phyloP scores from a whole-genome alignment of 2,888 invertebrate species.

The Nemoura dubitans region DNA sequence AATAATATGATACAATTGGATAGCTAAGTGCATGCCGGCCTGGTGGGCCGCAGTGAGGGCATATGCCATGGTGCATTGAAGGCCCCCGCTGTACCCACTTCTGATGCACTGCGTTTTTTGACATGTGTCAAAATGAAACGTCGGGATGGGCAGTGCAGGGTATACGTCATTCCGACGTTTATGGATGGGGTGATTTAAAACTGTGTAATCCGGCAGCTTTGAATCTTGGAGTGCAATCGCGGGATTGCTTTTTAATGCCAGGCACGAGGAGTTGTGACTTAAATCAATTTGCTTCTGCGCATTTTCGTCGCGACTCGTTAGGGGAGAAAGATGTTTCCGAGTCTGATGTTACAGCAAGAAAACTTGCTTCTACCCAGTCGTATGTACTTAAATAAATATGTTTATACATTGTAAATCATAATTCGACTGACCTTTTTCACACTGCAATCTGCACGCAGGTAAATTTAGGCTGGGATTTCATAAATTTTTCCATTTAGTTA shows the following conservation, averaged over 20 bases:
- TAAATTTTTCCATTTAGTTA: too few species aligned
- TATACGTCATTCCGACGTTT: not conserved
- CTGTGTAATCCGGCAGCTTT: not conserved
- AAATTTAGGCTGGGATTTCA: too few species aligned
- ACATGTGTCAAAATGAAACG: not conserved
- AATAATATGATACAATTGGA: constrained; percentile 34
- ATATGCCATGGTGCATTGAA: not conserved
- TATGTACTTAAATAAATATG: too few species aligned
- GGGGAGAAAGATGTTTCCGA: not conserved
- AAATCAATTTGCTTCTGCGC: not conserved
- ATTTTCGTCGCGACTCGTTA: not conserved
- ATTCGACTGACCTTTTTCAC: too few species aligned
- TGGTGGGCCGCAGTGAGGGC: not conserved
- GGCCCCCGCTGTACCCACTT: not conserved
- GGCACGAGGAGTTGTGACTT: not conserved
- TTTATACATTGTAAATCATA: too few species aligned
- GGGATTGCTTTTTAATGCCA: not conserved
- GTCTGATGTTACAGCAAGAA: too few species aligned
- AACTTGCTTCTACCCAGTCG: too few species aligned
- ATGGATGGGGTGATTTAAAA: not conserved
- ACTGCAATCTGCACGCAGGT: too few species aligned
- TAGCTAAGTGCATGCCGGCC: not conserved
- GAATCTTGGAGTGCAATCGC: not conserved
- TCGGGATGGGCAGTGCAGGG: not conserved
- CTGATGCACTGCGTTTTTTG: not conserved